phyloP scores from a whole-genome alignment of 2,888 invertebrate genomes.

The Apoderus coryli region DNA sequence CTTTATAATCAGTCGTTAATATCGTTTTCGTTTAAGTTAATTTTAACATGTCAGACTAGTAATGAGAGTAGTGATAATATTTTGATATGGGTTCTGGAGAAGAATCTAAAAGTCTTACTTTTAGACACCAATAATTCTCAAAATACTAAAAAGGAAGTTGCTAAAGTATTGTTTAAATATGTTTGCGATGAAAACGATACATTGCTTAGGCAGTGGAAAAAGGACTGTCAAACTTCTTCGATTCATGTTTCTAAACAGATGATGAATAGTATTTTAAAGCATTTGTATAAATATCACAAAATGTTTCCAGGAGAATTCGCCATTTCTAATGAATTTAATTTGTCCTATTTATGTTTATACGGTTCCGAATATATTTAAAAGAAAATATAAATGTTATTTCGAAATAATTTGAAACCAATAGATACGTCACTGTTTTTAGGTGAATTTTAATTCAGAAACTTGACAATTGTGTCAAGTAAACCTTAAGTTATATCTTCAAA shows the following conservation, averaged over 20 bases:
- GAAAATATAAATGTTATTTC: no score
- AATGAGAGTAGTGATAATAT: conserved; percentile 36
- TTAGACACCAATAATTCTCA: conserved; percentile 23
- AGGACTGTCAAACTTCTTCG: conserved; percentile 37
- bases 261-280: conserved; percentile 38
- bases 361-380: no score
- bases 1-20: conserved; percentile 39
- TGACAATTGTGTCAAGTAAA: no score
- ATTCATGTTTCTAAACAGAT: conserved; percentile 44
- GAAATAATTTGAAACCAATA: no score
- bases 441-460: no score
- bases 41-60: conserved; percentile 37
- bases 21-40: conserved; percentile 39
- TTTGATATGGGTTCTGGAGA: conserved; percentile 47
- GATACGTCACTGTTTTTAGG: no score
- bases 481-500: no score
- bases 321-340: conserved; percentile 40
- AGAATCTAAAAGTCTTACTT: conserved; percentile 37
- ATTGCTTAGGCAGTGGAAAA: conserved; percentile 37
- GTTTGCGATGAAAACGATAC: conserved; percentile 33
- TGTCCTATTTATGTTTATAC: conserved; percentile 38
- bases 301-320: conserved; percentile 41
- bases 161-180: conserved; percentile 43
- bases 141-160: conserved; percentile 34
- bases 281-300: conserved; percentile 40